phyloP scores from a whole-genome alignment of 64 coral and sea anemone species.

The Stichodactyla mertensii region DNA sequence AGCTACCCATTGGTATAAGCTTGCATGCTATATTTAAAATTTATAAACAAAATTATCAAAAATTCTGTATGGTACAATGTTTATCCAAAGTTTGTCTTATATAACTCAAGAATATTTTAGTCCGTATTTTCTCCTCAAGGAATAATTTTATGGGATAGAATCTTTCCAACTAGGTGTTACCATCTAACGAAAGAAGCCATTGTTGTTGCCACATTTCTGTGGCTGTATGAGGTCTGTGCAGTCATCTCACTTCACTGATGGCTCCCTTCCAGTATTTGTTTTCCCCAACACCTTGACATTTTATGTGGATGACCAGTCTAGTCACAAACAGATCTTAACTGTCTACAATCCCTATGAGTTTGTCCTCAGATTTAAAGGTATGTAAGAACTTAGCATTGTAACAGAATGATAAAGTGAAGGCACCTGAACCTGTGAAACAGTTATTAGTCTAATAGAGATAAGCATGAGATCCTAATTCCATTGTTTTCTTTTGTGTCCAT shows the following conservation, averaged over 20 bases:
- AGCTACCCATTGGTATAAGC: no score
- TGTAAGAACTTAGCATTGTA: neutral
- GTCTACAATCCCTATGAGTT: constrained; percentile 99
- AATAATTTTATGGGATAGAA: neutral
- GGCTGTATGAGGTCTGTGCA: constrained; percentile 97
- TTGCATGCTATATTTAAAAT: no score
- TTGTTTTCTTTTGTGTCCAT: no score
- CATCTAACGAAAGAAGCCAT: neutral
- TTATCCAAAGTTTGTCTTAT: no score
- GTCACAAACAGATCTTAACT: constrained; percentile 90
- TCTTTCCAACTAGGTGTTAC: neutral
- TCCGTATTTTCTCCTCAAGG: neutral
- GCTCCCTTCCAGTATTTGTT: constrained; percentile 93
- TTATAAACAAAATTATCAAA: no score
- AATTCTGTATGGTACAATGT: no score
- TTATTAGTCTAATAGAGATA: no score
- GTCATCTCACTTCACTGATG: constrained; percentile 91
- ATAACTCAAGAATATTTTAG: neutral
- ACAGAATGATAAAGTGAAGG: no score
- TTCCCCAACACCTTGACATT: constrained; percentile 93
- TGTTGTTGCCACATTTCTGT: constrained; percentile 3
- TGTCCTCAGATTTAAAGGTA: constrained; percentile 95
- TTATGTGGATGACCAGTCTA: constrained; percentile 85
- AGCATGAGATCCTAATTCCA: no score
- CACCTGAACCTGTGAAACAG: no score